Percentiles rank a stretch among this genome's conserved stretches.
These are phyloP conservation scores for Alcedo atthis DNA, from an alignment of 2,797 vertebrate species.

Conservation along the genomic window DNA sequence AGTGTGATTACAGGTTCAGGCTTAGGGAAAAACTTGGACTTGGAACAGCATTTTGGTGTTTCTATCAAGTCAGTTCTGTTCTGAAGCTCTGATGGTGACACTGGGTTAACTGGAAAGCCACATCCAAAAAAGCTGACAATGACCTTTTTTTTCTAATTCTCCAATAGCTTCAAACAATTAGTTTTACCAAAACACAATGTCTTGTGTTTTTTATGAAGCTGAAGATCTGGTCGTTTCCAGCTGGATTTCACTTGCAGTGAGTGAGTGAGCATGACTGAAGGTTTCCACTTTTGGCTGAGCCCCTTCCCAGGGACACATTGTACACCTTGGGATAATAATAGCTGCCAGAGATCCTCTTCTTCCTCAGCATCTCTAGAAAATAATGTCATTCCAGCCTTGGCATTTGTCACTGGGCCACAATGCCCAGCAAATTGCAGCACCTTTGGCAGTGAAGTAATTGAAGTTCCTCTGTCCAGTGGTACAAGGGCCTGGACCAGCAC, in stretches of 20 bases:
- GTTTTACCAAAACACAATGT: neutral
- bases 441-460: neutral
- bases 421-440: neutral
- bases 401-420: neutral
- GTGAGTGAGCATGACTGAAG: neutral
- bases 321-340: neutral
- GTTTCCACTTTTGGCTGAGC: neutral
- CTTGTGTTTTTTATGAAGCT: neutral
- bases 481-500: neutral
- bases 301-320: fast-evolving
- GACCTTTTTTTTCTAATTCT: constrained; percentile 12
- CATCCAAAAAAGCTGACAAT: neutral
- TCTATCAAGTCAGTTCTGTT: neutral
- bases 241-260: neutral
- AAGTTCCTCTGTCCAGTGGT: neutral
- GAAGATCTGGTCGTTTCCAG: neutral
- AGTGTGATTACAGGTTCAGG: neutral
- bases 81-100: neutral
- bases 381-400: neutral
- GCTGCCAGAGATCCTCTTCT: neutral
- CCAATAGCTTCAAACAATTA: neutral
- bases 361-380: neutral
- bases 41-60: neutral
- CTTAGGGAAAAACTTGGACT: neutral
- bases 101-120: neutral